Evolutionary conservation across 2,888 invertebrate species (phyloP).

Genomic region (Mantis religiosa): DNA sequence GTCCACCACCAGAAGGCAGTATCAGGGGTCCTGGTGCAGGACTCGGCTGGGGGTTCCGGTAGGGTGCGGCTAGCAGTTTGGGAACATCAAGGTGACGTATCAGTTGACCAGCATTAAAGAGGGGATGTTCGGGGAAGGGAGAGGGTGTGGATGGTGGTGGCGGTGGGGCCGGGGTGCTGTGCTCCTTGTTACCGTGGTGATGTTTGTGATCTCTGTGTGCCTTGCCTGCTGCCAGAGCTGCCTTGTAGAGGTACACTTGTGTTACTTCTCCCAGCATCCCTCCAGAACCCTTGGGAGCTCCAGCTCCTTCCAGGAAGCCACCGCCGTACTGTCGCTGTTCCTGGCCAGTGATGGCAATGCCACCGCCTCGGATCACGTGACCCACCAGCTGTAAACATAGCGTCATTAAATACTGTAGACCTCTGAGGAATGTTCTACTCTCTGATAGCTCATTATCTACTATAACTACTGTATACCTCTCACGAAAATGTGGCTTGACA

Average conservation of each 20-base stretch:
- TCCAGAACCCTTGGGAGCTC: constrained; percentile 54
- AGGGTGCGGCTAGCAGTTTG: not conserved
- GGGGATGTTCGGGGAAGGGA: constrained; percentile 37
- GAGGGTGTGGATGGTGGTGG: constrained; percentile 40
- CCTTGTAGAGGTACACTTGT: constrained; percentile 73
- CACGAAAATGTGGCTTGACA: too few relatives aligned
- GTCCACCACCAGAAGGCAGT: not conserved
- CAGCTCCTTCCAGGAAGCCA: constrained; percentile 51
- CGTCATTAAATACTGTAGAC: too few relatives aligned
- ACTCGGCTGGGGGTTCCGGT: not conserved
- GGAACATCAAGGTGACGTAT: constrained; percentile 12
- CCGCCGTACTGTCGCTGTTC: constrained; percentile 59
- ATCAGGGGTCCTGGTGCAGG: not conserved
- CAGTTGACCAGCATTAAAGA: constrained; percentile 30
- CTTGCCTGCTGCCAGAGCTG: constrained; percentile 78
- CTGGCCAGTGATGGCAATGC: constrained; percentile 70
- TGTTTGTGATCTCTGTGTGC: constrained; percentile 85
- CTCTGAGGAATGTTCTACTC: too few relatives aligned
- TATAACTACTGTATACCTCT: too few relatives aligned
- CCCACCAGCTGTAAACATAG: constrained; percentile 64
- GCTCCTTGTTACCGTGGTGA: constrained; percentile 78
- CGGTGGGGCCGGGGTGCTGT: constrained; percentile 55
- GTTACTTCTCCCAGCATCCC: constrained; percentile 71
- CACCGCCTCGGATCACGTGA: constrained; percentile 70
- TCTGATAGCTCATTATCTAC: too few relatives aligned